Evolutionary conservation across 2,797 vertebrate species (phyloP).

Genomic region (Sebastes oblongus): DNA sequence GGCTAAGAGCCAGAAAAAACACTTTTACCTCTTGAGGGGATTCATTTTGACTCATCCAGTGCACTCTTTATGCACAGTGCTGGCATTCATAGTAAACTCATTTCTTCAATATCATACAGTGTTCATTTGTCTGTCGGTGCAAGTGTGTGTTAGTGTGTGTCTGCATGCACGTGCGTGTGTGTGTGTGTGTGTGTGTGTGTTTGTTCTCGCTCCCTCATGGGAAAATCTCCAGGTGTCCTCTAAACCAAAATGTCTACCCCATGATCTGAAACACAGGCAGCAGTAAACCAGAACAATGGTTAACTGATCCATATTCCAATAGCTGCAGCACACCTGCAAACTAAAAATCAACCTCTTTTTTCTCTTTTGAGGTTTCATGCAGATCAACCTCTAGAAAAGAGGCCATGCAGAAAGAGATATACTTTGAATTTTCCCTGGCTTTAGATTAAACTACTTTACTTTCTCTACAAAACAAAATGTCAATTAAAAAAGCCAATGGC

Average conservation of each 20-base stretch:
- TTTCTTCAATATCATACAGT: slow-evolving; percentile 7
- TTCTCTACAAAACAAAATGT: slow-evolving; percentile 34
- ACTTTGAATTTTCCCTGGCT: slow-evolving; percentile 9
- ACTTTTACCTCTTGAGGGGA: slow-evolving; percentile 11
- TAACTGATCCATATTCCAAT: slow-evolving; percentile 83
- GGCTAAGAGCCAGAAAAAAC: slow-evolving; percentile 10
- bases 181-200: not conserved
- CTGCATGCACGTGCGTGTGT: not conserved
- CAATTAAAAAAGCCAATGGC: slow-evolving; percentile 56
- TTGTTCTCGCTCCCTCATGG: slow-evolving; percentile 58
- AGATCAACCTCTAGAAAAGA: slow-evolving; percentile 47
- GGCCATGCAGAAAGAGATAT: not conserved
- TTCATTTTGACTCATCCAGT: slow-evolving; percentile 17
- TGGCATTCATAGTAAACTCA: not conserved
- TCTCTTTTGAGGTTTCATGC: slow-evolving; percentile 50
- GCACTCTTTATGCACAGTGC: slow-evolving; percentile 16
- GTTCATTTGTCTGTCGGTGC: slow-evolving; percentile 1
- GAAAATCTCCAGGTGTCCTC: slow-evolving; percentile 84
- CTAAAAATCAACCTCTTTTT: slow-evolving; percentile 59
- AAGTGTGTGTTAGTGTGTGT: not conserved
- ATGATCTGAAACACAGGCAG: slow-evolving; percentile 69
- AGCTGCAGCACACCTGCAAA: slow-evolving; percentile 78
- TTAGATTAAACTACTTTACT: slow-evolving; percentile 8
- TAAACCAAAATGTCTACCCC: slow-evolving; percentile 71
- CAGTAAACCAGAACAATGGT: slow-evolving; percentile 82